phyloP scores from a whole-genome alignment of 2,888 invertebrate genomes.

The Labia minor region DNA sequence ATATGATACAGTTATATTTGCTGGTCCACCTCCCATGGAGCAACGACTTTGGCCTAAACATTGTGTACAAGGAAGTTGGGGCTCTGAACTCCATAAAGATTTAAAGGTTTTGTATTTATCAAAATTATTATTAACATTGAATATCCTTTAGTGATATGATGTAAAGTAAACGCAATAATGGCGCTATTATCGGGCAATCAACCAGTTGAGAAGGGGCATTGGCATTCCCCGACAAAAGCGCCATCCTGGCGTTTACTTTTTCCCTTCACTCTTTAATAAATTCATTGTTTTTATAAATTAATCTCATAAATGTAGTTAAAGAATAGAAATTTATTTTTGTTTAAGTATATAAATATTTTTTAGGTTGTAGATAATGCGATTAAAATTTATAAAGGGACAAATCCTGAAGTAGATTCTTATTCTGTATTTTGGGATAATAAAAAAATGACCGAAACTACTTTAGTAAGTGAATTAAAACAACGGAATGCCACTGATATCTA shows the following conservation, averaged over 20 bases:
- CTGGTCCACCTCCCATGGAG: slow-evolving; percentile 70
- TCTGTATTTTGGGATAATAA: slow-evolving; percentile 98
- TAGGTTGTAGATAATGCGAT: slow-evolving; percentile 63
- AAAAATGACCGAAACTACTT: slow-evolving; percentile 74
- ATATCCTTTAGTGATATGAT: too few relatives aligned
- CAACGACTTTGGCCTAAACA: slow-evolving; percentile 93
- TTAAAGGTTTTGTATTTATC: slow-evolving; percentile 50
- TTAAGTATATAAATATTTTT: slow-evolving; percentile 22
- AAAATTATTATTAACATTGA: too few relatives aligned
- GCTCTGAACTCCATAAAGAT: slow-evolving; percentile 82
- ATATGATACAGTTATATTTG: slow-evolving; percentile 88
- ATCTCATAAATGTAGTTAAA: not conserved
- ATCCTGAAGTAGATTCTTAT: slow-evolving; percentile 92
- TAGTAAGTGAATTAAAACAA: slow-evolving; percentile 67
- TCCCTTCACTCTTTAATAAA: too few relatives aligned
- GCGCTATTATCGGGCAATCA: too few relatives aligned
- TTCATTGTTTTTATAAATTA: slow-evolving; percentile 8
- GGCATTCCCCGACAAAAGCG: too few relatives aligned
- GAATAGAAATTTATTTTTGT: not conserved
- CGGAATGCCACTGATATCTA: slow-evolving; percentile 82
- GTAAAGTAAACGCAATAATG: too few relatives aligned
- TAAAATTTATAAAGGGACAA: slow-evolving; percentile 82
- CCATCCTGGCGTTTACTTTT: too few relatives aligned
- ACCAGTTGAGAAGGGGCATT: too few relatives aligned
- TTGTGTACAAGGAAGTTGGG: slow-evolving; percentile 93